These are phyloP conservation scores for Chondrilla cf. caribensis DNA, from an alignment of 37 sponge, comb jelly and placozoan genomes.

Conservation along the genomic window DNA sequence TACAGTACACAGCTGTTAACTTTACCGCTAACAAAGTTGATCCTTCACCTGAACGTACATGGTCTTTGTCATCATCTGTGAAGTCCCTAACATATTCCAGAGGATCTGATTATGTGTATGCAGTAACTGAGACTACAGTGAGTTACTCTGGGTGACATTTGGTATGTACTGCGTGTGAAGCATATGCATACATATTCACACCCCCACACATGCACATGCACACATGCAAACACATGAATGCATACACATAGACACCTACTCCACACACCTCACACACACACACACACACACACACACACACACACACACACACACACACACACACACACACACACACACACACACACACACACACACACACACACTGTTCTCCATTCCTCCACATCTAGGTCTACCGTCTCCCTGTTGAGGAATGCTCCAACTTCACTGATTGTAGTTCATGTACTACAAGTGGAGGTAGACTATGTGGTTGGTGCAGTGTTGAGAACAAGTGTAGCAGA, in stretches of 20 bases:
- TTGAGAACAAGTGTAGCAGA: conserved; percentile 86
- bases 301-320: conserved; percentile 5
- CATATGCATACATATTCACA: background rate
- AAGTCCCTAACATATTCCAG: conserved; percentile 18
- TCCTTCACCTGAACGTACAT: no score
- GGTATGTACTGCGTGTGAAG: background rate
- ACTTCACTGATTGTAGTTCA: conserved; percentile 30
- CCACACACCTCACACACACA: no score
- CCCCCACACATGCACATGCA: background rate
- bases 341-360: no score
- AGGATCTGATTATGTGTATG: conserved; percentile 41
- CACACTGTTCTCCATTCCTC: background rate
- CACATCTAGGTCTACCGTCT: conserved; percentile 40
- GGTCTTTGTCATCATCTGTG: conserved; percentile 28
- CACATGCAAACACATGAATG: conserved; percentile 1
- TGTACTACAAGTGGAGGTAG: conserved; percentile 22
- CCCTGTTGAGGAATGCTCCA: conserved; percentile 53
- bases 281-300: background rate
- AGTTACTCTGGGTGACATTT: no score
- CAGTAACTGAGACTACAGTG: background rate
- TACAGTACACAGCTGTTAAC: no score
- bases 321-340: background rate
- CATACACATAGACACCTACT: background rate
- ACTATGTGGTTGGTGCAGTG: conserved; percentile 90
- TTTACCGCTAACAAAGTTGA: no score